Evolutionary conservation across 1,140 invertebrate genomes (phyloP), one percentile per base, ranked within the genome.

Genomic region (Lutraria rhynchaena): DNA sequence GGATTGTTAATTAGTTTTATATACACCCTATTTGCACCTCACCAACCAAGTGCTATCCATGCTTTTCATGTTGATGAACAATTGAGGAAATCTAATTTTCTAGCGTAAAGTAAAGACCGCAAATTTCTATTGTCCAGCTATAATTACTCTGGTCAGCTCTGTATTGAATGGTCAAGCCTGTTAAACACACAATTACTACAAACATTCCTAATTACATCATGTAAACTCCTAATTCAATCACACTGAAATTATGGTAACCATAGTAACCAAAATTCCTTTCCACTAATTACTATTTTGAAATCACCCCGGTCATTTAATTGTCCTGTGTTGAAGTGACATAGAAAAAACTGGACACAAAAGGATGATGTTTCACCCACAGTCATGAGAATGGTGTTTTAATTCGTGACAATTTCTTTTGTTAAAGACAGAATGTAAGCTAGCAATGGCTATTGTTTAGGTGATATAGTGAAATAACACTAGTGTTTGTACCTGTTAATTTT

Each of bases 191-290:
- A 75, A 75, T 75, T 75, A 75, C 73, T 27, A 17, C 27, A 44
- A 75, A 75, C 73, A 75, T 31, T 63, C 35, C 73, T 75, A 75
- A 75, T 75, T 75, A 75, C 73, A 61, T 75, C 55, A 61, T 29
- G 51, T 75, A 75, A 61, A 75, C 44, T 75, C 44, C 73, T 75
- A 75, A 75, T 75, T 75, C 55, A 63, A 75, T 75, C 73, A 46
- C 73, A 37, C 37, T 29, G 46, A 74, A 75, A 63, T 75, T 75
- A 75, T 75, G 33, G 73, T 75, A 44, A 33, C 73, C 73, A 75
- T 63, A 58, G 73, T 17, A 75, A 75, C 57, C 35, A 61, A 75
- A 41, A 75, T 75, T 75, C 73, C 57, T 61, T 75, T 75, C 58
- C 55, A 33, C 73, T 75, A 75, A 75, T 75, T 75, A 60, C 44